Conservation (phyloP, 2,888 invertebrate species). For the Serrognathus titanus region DNA sequence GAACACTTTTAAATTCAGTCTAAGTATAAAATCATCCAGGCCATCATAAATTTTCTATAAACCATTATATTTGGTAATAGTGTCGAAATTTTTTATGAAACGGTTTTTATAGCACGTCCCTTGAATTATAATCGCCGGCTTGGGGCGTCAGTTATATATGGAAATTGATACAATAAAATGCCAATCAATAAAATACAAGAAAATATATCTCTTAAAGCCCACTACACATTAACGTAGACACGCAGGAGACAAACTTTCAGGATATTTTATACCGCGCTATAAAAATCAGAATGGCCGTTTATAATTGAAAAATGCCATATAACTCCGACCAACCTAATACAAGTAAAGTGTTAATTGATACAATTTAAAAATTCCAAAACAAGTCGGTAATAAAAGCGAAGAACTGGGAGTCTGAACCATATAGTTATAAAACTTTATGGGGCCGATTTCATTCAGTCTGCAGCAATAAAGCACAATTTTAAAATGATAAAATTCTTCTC, state of each 20-base stretch:
- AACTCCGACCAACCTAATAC: background rate
- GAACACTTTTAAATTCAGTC: too few species aligned
- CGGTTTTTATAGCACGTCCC: background rate
- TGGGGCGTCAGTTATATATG: background rate
- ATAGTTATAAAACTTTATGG: background rate
- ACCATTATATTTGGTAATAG: background rate
- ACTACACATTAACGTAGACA: background rate
- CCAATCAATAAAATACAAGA: background rate
- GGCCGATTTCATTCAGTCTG: too few species aligned
- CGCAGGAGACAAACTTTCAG: background rate
- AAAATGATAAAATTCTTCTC: too few species aligned
- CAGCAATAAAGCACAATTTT: too few species aligned
- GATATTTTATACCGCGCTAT: background rate
- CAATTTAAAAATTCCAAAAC: background rate
- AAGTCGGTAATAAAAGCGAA: background rate
- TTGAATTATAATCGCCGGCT: background rate
- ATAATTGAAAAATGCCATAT: slow-evolving; percentile 1
- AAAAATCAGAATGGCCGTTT: background rate
- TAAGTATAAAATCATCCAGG: too few species aligned
- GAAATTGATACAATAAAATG: slow-evolving; percentile 1
- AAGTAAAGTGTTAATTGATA: background rate
- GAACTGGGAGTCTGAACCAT: background rate
- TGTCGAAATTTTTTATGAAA: background rate
- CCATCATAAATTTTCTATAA: background rate
- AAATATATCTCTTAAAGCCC: background rate